Percentiles rank a stretch among this genome's conserved stretches.
phyloP scores from a whole-genome alignment of 2,888 invertebrate genomes.

The Gastrophysa polygoni region DNA sequence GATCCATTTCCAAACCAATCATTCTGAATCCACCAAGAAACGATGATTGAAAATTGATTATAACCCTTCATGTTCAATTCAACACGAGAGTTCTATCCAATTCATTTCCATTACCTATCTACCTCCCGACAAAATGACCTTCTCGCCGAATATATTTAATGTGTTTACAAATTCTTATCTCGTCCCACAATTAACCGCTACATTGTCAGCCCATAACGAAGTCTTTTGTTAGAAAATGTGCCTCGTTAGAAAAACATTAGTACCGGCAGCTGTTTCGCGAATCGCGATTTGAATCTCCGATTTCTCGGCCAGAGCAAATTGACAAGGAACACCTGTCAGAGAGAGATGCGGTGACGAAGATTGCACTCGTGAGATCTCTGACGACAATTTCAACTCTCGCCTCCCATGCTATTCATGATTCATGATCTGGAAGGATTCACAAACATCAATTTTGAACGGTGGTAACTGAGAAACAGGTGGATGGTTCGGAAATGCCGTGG shows the following conservation, averaged over 20 bases:
- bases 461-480: not conserved
- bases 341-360: conserved; percentile 9
- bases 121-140: no score
- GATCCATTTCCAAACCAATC: no score
- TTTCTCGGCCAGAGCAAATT: not conserved
- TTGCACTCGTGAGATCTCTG: not conserved
- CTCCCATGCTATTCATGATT: not conserved
- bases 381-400: conserved; percentile 3
- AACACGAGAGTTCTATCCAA: no score
- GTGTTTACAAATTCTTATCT: conserved; percentile 21
- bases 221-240: conserved; percentile 30
- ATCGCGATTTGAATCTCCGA: conserved; percentile 30
- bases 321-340: conserved; percentile 19
- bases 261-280: conserved; percentile 42
- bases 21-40: no score
- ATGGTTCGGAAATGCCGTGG: not conserved
- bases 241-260: conserved; percentile 38
- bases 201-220: conserved; percentile 25
- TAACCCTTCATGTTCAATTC: no score
- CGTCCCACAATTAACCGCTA: conserved; percentile 19
- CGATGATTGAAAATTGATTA: no score
- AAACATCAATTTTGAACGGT: not conserved
- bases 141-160: conserved; percentile 13
- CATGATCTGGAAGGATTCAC: not conserved
- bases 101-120: no score